A percentile compares a stretch with the other conserved stretches of the same genome.
Conservation (phyloP, 2,888 invertebrate species). For the Peribatodes rhomboidaria region DNA sequence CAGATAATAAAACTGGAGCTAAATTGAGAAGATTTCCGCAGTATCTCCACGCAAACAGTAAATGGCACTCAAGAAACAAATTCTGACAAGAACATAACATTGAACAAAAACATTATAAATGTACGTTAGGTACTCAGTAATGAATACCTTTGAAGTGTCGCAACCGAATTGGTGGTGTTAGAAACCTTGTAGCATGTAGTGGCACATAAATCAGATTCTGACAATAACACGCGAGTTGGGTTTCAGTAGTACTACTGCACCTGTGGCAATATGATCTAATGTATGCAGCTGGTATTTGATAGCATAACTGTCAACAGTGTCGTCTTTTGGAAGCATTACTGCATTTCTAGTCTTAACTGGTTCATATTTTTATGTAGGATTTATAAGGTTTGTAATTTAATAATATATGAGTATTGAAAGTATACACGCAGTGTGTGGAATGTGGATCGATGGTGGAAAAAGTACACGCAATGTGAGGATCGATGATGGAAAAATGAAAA, state of each 20-base stretch:
- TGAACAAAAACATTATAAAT: constrained; percentile 11
- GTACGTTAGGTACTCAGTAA: constrained; percentile 9
- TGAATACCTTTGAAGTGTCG: constrained; percentile 23
- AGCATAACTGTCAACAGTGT: neutral
- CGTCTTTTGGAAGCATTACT: neutral
- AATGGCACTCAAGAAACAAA: no score
- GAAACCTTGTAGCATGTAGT: constrained; percentile 45
- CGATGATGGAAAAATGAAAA: neutral
- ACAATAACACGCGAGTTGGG: constrained; percentile 29
- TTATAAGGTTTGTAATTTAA: no score
- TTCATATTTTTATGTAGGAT: no score
- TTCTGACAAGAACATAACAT: no score
- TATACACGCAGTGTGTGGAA: neutral
- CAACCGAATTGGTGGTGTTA: constrained; percentile 35
- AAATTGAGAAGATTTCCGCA: no score
- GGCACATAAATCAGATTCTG: constrained; percentile 32
- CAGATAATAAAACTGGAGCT: no score
- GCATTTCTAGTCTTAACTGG: neutral
- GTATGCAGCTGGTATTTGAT: constrained; percentile 1
- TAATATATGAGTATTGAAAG: neutral
- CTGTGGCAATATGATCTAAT: constrained; percentile 19
- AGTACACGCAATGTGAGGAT: neutral
- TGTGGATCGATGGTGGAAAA: neutral
- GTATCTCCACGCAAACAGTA: no score
- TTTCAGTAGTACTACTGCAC: constrained; percentile 8